Conservation (phyloP, 2,888 invertebrate genomes). For the Ferrisia virgata region DNA sequence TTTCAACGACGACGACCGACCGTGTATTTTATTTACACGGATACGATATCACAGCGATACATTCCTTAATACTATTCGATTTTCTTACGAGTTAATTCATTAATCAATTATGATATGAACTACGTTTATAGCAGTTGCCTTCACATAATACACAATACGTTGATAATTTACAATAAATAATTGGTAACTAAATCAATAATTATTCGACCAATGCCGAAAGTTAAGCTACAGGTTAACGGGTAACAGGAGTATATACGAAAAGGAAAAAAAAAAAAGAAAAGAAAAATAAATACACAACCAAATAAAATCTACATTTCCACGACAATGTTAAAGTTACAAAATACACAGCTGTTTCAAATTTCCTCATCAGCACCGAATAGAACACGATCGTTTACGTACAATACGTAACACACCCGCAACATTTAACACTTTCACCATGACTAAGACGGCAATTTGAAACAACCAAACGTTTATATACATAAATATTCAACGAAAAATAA, state of each 20-base stretch:
- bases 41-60: conserved; percentile 18
- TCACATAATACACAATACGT: not conserved
- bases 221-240: not conserved
- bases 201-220: not conserved
- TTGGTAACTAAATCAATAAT: conserved; percentile 17
- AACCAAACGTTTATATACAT: not conserved
- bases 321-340: not conserved
- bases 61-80: not conserved
- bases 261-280: not conserved
- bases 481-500: not conserved
- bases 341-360: not conserved
- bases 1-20: not conserved
- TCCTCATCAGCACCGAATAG: not conserved
- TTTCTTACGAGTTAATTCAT: not conserved
- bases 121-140: not conserved
- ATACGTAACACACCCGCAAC: not conserved
- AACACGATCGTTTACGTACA: not conserved
- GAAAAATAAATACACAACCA: not conserved
- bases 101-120: conserved; percentile 18
- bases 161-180: not conserved
- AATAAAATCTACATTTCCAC: not conserved
- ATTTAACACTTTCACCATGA: not conserved
- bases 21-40: not conserved
- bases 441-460: not conserved
- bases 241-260: not conserved